Conservation (phyloP, 1,140 invertebrate genomes). For the Armadillidium nasatum region DNA sequence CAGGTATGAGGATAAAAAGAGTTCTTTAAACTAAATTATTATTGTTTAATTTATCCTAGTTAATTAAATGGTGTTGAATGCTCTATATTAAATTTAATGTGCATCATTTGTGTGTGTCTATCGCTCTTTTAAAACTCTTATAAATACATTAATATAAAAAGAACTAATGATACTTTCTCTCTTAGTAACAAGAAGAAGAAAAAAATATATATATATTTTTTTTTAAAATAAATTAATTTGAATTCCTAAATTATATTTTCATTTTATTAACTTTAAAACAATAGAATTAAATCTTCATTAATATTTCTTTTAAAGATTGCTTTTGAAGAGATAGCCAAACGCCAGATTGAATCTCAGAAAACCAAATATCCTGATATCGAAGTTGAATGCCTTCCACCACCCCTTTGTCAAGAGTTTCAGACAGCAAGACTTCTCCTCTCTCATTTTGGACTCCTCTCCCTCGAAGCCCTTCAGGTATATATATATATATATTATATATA, state of each 20-base stretch:
- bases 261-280: background rate
- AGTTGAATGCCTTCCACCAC: slow-evolving; percentile 73
- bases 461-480: slow-evolving; percentile 62
- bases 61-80: slow-evolving; percentile 13
- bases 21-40: too few species aligned
- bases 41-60: too few species aligned
- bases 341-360: slow-evolving; percentile 33
- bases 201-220: too few species aligned
- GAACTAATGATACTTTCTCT: too few species aligned
- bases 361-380: slow-evolving; percentile 49
- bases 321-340: slow-evolving; percentile 40
- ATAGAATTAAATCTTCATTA: too few species aligned
- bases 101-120: background rate
- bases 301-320: slow-evolving; percentile 40
- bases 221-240: background rate
- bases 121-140: background rate
- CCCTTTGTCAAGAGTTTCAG: slow-evolving; percentile 83
- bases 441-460: slow-evolving; percentile 65
- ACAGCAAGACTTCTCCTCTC: slow-evolving; percentile 88
- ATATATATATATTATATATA: background rate
- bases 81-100: slow-evolving; percentile 42
- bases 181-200: too few species aligned
- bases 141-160: too few species aligned
- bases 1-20: too few species aligned
- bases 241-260: background rate